These are phyloP conservation scores for Pycnonotus jocosus DNA, from an alignment of 2,113 vertebrate species.

Conservation along the genomic window DNA sequence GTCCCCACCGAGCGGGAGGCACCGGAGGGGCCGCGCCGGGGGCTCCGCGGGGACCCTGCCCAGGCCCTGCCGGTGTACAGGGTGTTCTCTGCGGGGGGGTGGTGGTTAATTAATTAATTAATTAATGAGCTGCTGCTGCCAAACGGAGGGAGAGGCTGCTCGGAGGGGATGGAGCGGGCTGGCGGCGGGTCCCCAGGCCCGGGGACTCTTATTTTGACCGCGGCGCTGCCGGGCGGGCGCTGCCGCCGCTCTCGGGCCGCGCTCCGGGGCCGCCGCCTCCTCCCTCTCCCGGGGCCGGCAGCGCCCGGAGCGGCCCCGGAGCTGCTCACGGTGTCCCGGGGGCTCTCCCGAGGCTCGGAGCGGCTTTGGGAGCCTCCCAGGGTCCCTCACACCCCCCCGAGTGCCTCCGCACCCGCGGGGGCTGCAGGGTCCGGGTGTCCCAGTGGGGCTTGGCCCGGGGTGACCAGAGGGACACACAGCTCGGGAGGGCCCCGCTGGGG, in stretches of 20 bases:
- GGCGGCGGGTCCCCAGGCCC: not conserved
- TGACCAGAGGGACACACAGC: too few species aligned
- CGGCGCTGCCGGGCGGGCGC: not conserved
- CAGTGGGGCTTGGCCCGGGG: too few species aligned
- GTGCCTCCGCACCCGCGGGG: too few species aligned
- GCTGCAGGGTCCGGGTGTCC: not conserved
- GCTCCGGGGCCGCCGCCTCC: not conserved
- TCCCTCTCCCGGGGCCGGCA: not conserved
- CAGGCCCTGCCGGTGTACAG: not conserved
- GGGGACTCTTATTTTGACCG: conserved; percentile 61
- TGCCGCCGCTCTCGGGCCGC: not conserved
- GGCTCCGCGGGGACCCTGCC: not conserved
- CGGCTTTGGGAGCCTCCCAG: not conserved
- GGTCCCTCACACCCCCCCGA: fast-evolving
- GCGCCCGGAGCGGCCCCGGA: not conserved
- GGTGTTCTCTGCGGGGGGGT: fast-evolving
- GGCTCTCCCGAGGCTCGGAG: not conserved
- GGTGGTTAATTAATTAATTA: too few species aligned
- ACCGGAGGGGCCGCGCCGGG: not conserved
- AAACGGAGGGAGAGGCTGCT: not conserved
- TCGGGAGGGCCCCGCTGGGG: not conserved
- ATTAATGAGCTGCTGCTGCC: not conserved
- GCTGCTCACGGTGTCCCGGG: not conserved
- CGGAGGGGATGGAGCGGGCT: not conserved
- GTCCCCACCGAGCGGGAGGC: not conserved